These are phyloP conservation scores for Manis crassicaudata DNA, from an alignment of 2,797 vertebrate species.

Conservation along the genomic window DNA sequence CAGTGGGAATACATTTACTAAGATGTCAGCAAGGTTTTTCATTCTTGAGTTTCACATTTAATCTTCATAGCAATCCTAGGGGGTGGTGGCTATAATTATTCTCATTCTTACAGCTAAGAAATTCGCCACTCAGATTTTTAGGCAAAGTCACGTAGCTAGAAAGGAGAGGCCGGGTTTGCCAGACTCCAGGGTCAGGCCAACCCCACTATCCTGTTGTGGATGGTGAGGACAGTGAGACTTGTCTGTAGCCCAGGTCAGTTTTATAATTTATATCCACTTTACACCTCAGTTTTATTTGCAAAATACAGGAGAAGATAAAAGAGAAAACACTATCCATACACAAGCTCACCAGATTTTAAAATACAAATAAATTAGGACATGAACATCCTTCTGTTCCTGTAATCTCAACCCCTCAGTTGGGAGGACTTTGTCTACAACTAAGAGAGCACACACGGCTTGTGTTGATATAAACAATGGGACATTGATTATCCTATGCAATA, in stretches of 20 bases:
- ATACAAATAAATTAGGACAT: background rate
- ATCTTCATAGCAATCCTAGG: background rate
- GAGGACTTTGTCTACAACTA: background rate
- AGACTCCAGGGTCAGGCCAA: background rate
- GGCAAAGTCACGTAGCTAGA: background rate
- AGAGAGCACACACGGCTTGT: background rate
- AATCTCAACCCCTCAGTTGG: background rate
- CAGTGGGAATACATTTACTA: background rate
- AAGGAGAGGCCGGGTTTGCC: background rate
- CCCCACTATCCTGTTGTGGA: background rate
- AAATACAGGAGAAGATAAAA: background rate
- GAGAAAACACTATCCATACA: background rate
- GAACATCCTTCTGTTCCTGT: background rate
- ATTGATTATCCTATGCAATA: background rate
- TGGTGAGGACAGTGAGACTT: background rate
- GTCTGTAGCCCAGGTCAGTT: background rate
- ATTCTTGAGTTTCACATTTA: background rate
- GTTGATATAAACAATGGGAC: accelerated
- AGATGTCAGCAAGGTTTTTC: background rate
- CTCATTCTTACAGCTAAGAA: background rate
- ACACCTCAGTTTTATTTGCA: background rate
- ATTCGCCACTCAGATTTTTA: background rate
- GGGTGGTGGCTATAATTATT: background rate
- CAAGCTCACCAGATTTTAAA: background rate
- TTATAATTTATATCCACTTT: background rate